These are phyloP conservation scores for Puntigrus tetrazona DNA, from an alignment of 2,113 vertebrate genomes.

Conservation along the genomic window DNA sequence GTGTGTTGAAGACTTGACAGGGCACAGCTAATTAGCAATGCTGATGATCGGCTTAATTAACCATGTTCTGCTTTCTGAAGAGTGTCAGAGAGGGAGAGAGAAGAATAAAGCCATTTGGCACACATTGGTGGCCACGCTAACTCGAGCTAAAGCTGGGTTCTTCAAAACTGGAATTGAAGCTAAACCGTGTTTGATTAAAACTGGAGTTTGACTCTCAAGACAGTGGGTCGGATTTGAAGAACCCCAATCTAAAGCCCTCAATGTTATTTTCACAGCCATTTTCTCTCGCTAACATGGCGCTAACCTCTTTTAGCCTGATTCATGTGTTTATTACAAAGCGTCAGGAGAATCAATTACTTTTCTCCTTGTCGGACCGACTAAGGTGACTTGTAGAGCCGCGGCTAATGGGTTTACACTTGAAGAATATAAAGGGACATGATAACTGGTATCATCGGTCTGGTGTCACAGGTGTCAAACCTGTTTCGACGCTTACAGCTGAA, in stretches of 20 bases:
- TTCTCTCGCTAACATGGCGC: not conserved
- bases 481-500: not conserved
- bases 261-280: not conserved
- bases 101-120: not conserved
- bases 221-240: not conserved
- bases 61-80: slow-evolving; percentile 58
- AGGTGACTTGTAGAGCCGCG: not conserved
- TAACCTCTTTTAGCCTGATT: not conserved
- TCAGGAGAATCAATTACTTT: slow-evolving; percentile 8
- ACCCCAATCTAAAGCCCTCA: not conserved
- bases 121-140: not conserved
- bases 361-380: not conserved
- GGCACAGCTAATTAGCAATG: slow-evolving; percentile 66
- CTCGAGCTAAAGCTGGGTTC: not conserved
- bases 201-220: not conserved
- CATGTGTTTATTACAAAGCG: not conserved
- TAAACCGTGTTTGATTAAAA: not conserved
- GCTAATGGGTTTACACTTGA: slow-evolving; percentile 10
- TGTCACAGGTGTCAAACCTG: not conserved
- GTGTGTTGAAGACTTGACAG: slow-evolving; percentile 58
- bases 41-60: slow-evolving; percentile 69
- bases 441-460: not conserved
- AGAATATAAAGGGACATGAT: slow-evolving; percentile 4
- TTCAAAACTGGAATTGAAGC: not conserved
- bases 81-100: slow-evolving; percentile 32